Evolutionary conservation across 2,797 vertebrate species (phyloP), one percentile per base, ranked within the genome.

Genomic region (Arctocebus calabarensis): DNA sequence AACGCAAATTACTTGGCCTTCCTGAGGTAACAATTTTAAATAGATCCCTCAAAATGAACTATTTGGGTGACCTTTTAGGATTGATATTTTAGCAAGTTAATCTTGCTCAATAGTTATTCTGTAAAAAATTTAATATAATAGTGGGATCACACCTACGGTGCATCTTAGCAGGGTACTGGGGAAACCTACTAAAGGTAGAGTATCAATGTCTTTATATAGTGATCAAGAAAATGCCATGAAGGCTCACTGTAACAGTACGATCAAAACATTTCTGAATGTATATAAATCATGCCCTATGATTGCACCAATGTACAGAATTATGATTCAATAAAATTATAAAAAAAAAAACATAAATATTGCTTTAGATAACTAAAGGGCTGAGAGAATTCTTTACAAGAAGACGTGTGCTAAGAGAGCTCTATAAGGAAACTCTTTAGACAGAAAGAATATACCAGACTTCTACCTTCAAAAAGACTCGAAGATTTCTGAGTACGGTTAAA

Each of bases 1-100:
- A 99, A 95, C 98, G 99, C 94, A 99, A 99, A 75, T 98, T 99
- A 97, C 99, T 99, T 92, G 99, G 99, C 97, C 98, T 99, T 96
- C 99, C 99, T 70, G 99, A 99, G 98, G 99, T 99, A 98, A 98
- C 84, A 97, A 74, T 89, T 90, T 97, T 97, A 96, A 70, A 12
- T 84, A 32, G 73, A 64, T 81, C 40, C 19, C 66, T 84, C 84
- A 95, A 94, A 96, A 97, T 96, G 71, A 71, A 94, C 77, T 52
- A 88, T 82, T 59, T 75, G 90, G 75, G 94, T 45, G 88, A 87
- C 66, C 55, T 94, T 92, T 96, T 87, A 45, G 83, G 89, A 96
- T 95, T 71, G 6, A 82, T 86, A 5, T n/a, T 43, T 79, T 48
- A 90, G 43, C 94, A 96, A 91, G 84, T 84, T 77, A 79, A 90